These are phyloP conservation scores for Myiotriccus ornatus DNA, from an alignment of 2,797 vertebrate species.

Conservation along the genomic window DNA sequence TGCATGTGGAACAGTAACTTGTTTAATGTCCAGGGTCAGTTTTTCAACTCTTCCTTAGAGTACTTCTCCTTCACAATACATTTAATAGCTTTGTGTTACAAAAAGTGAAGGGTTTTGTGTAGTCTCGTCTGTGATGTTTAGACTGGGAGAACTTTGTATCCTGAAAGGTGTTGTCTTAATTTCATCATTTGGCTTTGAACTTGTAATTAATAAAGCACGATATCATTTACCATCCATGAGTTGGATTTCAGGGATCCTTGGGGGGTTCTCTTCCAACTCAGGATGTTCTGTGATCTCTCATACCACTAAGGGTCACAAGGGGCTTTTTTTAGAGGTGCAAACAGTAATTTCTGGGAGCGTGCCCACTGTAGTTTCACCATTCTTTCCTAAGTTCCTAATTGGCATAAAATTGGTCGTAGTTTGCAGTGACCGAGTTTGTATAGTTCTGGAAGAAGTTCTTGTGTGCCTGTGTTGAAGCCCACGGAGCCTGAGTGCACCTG, in stretches of 20 bases:
- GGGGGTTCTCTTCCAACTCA: not conserved
- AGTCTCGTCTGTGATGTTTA: not conserved
- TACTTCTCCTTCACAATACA: fast-evolving
- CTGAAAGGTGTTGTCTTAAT: not conserved
- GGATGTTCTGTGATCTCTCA: not conserved
- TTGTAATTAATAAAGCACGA: not conserved
- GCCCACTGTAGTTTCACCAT: not conserved
- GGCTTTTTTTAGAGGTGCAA: not conserved
- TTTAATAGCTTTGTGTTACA: not conserved
- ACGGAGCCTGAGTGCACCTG: not conserved
- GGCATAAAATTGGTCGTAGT: not conserved
- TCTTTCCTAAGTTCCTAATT: not conserved
- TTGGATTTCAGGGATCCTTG: not conserved
- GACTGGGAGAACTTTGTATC: not conserved
- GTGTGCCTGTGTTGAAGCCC: not conserved
- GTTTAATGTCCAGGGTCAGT: not conserved
- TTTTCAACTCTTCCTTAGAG: not conserved
- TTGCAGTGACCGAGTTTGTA: not conserved
- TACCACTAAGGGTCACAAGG: not conserved
- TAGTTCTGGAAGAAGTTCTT: not conserved
- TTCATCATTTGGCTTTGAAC: not conserved
- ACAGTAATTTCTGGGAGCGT: not conserved
- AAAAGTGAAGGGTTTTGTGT: not conserved
- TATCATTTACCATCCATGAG: not conserved
- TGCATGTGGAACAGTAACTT: not conserved